Base-by-base conservation (phyloP, 30 jellyfish, hydroid and myxozoan species). In the Chironex yamaguchii region DNA sequence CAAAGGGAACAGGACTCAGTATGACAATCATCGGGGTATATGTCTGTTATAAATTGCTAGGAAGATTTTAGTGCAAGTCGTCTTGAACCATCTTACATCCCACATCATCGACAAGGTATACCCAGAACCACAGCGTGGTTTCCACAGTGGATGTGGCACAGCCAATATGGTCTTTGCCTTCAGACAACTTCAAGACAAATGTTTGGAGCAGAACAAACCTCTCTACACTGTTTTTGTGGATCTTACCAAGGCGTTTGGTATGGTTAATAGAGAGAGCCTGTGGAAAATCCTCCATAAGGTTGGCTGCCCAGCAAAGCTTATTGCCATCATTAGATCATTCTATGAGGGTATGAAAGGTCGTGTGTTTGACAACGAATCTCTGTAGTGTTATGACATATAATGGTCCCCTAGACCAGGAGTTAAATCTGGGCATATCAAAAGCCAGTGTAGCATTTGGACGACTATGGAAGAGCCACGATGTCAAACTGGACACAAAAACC, bases 181-280 rank as follows among this genome's bases (percentile, higher is more conserved):
- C 12, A 2, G 92, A 0, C 92, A 66, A 35, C 88, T 82, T 1
- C 92, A 82, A 63, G 92, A 82, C 68, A 82, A 82, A 54, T 66
- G 79, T 29, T 52, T 3, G 49, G 92, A 82, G 54, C 92, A 67
- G 67, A 36, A 82, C 36, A 22, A 11, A 1, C 75, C 36, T 29
- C 78, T 81, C 34, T 65, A 64, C 71, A 29, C 78, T 11, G 52
- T 63, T 36, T 81, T 63, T 34, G 87, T 81, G 34, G 92, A 64
- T 34, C 87, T 52, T 24, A 77, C 86, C 84, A 77, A 77, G 67
- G 89, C 84, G 29, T 33, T 71, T 42, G 58, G 17, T 42, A 42
- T 17, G 17, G 58, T 42, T 42, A 42, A 17, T 17, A 42, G 58
- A 42, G 58, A 42, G 17, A 17, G 58, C 58, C 58, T 42, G 58